phyloP scores from a whole-genome alignment of 2,113 vertebrate genomes.

The Oriolus oriolus region DNA sequence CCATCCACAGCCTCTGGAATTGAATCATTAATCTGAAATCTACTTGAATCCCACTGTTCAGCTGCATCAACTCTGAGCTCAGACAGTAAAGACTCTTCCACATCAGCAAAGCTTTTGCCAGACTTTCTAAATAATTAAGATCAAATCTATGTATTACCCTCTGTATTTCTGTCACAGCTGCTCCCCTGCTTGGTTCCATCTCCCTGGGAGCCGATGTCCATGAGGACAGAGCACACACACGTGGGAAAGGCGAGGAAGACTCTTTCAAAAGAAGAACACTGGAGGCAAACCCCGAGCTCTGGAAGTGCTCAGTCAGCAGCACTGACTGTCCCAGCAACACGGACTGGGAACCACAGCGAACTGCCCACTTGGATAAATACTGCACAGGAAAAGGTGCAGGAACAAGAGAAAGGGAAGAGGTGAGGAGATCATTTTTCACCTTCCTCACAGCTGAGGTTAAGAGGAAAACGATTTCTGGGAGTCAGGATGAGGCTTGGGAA shows the following conservation, averaged over 20 bases:
- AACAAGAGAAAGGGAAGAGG: too few relatives aligned
- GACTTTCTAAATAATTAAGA: neutral
- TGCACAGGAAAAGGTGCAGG: fast-evolving
- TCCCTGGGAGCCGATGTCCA: neutral
- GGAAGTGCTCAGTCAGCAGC: neutral
- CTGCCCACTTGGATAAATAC: neutral
- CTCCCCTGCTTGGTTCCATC: neutral
- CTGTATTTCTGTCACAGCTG: neutral
- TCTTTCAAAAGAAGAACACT: neutral
- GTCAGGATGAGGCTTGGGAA: neutral
- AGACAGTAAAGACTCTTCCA: neutral
- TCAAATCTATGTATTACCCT: neutral
- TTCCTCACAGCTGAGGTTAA: neutral
- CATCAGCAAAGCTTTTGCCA: neutral
- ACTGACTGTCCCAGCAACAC: neutral
- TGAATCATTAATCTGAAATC: neutral
- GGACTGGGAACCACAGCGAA: neutral
- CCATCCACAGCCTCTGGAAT: neutral
- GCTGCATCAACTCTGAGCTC: neutral
- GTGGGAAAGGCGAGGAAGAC: neutral
- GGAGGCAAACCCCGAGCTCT: neutral
- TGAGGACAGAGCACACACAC: neutral
- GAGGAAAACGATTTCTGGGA: neutral
- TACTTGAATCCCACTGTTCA: neutral
- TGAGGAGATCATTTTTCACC: neutral